Evolutionary conservation across 1,140 invertebrate genomes (phyloP), one percentile per base, ranked within the genome.

Genomic region (Drosophila nebulosa): DNA sequence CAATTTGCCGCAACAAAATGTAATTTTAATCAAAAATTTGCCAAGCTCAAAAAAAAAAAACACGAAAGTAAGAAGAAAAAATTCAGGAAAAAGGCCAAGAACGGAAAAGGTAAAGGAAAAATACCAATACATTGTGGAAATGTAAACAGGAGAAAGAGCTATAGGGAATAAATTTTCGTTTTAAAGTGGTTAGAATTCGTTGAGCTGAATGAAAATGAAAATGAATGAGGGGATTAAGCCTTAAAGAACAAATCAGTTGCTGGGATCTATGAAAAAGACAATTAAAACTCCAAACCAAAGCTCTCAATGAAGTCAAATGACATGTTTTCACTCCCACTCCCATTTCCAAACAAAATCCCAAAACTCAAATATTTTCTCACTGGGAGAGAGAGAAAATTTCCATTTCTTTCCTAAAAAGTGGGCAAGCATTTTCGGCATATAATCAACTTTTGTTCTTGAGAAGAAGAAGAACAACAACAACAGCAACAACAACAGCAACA

Each of bases 21-120:
- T 79, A 65, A 79, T 76, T 79, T 85, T 85, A 76, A 85, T 76
- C 72, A 84, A 79, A 71, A 79, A 68, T 66, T 79, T 35, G 12
- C 52, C 52, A 79, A 51, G 52, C 70, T 42, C 7, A 46, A 46
- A 46, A 46, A 46, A 21, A 10, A 16, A 39, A 5, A 39, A 39
- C n/a, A n/a, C n/a, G n/a, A n/a, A n/a, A n/a, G n/a, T n/a, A 36
- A 39, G 12, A 36, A 1, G 2, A 39, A 39, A 39, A 39, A 39
- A 14, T 14, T 16, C 4, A 21, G 39, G 7, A 46, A 46, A 46
- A 18, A 46, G 5, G 16, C 18, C 18, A 46, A 21, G 39, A 46
- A 46, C 9, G 9, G 39, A 46, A 46, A 46, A 46, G 39, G 39
- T 46, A 46, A 36, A 69, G 46, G 35, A 72, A 85, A 68, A 85